Evolutionary conservation across 2,113 vertebrate species (phyloP), one percentile per base, ranked within the genome.

Genomic region (Eptesicus fuscus): DNA sequence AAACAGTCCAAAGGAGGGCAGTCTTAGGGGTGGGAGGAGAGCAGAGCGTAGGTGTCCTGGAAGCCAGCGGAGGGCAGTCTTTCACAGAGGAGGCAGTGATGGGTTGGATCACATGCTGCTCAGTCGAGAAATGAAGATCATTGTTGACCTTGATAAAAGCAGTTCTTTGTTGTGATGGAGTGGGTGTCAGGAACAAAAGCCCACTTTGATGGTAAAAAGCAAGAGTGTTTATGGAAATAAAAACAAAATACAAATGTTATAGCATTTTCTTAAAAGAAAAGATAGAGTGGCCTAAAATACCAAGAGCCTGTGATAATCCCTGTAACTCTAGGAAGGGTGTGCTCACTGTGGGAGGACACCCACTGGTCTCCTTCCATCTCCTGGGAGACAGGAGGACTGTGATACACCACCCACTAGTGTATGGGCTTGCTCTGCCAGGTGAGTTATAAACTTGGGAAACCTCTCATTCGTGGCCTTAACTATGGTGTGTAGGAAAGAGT

Each of bases 351-450:
- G 56, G 17, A 51, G 8, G 82, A 51, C 11, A 20, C 71, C 32
- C 11, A 8, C 23, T 30, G 9, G 32, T 17, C 1, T 73, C 59
- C 4, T 12, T 17, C 2, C 32, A 0, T 0, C 35, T 44, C 12
- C 67, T 61, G 14, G 44, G 32, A 30, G 67, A 14, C 9, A 1
- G 4, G 35, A 53, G 28, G 17, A 30, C 18, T 20, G 47, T 51
- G 14, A 14, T 0, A 8, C n/a, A 10, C 28, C 7, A 10, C 22
- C 22, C 11, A 0, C 11, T 13, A 13, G 7, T 0, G 0, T 23
- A 2, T 65, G 28, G n/a, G 3, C 53, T 14, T 42, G 59, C 6
- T 67, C 25, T 22, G 69, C 42, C 42, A 40, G 83, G 53, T 12
- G 35, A 13, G 37, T 35, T 32, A 28, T 67, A 56, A 65, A 44